These are phyloP conservation scores for Dermatemys mawii DNA, from an alignment of 2,113 vertebrate genomes.

Conservation along the genomic window DNA sequence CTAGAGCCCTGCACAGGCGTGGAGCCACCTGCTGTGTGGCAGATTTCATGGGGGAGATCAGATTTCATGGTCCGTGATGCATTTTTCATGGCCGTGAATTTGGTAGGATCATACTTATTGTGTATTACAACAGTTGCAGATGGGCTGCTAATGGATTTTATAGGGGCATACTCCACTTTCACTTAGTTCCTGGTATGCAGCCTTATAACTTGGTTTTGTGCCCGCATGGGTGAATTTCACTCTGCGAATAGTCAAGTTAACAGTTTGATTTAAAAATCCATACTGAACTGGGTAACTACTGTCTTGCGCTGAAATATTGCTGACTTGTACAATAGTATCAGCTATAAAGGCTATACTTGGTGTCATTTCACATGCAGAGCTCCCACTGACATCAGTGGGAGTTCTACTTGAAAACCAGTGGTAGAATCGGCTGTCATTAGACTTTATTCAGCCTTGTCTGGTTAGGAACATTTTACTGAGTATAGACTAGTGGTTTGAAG, in stretches of 20 bases:
- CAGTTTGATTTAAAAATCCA: neutral
- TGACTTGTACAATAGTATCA: neutral
- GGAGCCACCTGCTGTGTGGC: too few species aligned
- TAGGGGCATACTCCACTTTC: neutral
- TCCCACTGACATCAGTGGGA: neutral
- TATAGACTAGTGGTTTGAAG: neutral
- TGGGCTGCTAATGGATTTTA: neutral
- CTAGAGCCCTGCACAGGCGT: too few species aligned
- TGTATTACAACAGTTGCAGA: neutral
- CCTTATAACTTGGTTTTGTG: neutral
- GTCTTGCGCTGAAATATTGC: neutral
- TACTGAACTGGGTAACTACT: neutral
- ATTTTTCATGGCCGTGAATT: too few species aligned
- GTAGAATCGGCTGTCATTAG: neutral
- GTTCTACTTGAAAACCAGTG: neutral
- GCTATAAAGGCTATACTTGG: neutral
- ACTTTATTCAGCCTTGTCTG: neutral
- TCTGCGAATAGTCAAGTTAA: accelerated
- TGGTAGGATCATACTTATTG: too few species aligned
- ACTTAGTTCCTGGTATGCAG: neutral
- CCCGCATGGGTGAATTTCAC: neutral
- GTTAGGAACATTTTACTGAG: neutral
- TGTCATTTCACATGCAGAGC: neutral
- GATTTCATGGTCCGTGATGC: too few species aligned
- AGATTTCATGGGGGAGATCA: too few species aligned